Evolutionary conservation across 2,113 vertebrate genomes (phyloP).

Genomic region (Catagonus wagneri): DNA sequence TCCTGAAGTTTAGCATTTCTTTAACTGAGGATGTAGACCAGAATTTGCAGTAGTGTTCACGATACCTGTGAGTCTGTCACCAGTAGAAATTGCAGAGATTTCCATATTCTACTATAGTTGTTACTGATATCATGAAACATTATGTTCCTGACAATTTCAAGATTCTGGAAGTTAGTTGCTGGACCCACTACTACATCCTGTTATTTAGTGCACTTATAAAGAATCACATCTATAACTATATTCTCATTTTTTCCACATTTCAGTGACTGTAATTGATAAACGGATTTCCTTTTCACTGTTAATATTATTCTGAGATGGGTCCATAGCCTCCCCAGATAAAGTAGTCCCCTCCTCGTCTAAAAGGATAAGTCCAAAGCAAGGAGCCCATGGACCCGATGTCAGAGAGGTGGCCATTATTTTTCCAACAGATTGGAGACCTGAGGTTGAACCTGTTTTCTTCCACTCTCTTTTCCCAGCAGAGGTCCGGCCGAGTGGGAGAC

Average conservation of each 20-base stretch:
- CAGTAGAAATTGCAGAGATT: not conserved
- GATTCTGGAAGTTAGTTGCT: not conserved
- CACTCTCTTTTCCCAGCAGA: slow-evolving; percentile 90
- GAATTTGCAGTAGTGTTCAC: not conserved
- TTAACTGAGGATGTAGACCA: not conserved
- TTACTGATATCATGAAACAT: not conserved
- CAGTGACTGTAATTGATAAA: not conserved
- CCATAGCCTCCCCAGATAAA: not conserved
- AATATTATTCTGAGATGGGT: not conserved
- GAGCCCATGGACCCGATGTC: not conserved
- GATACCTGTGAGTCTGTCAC: not conserved
- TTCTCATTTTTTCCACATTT: not conserved
- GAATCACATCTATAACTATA: not conserved
- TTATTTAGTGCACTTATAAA: slow-evolving; percentile 3
- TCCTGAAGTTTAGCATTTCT: not conserved
- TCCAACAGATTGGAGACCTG: not conserved
- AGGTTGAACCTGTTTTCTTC: slow-evolving; percentile 31
- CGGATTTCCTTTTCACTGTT: not conserved
- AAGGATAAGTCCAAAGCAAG: not conserved
- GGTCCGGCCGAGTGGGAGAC: slow-evolving; percentile 94
- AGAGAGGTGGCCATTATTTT: not conserved
- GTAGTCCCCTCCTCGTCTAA: not conserved
- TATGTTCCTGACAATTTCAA: not conserved
- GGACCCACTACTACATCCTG: not conserved
- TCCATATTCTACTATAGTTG: not conserved